These are phyloP conservation scores for Lagria hirta DNA, from an alignment of 2,888 invertebrate species.

Conservation along the genomic window DNA sequence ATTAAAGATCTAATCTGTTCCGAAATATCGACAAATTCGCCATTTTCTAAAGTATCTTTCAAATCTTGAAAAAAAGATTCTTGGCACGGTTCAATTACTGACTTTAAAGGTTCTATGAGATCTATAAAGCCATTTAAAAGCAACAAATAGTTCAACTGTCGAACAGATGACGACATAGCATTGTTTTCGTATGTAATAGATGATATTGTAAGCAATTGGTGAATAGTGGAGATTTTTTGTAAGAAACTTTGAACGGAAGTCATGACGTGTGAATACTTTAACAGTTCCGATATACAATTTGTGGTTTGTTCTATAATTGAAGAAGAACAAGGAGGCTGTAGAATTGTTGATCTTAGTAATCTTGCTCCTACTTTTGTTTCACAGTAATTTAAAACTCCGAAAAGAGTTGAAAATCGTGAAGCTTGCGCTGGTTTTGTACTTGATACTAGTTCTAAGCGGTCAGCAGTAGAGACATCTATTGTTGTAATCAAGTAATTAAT, in stretches of 20 bases:
- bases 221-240: constrained; percentile 73
- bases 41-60: constrained; percentile 33
- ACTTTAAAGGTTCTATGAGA: constrained; percentile 65
- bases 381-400: constrained; percentile 69
- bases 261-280: constrained; percentile 66
- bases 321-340: constrained; percentile 74
- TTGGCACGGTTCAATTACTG: constrained; percentile 45
- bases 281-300: constrained; percentile 75
- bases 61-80: constrained; percentile 43
- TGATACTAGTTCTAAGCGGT: constrained; percentile 71
- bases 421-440: constrained; percentile 53
- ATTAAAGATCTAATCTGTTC: constrained; percentile 55
- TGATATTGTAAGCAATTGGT: constrained; percentile 69
- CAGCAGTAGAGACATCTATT: constrained; percentile 79
- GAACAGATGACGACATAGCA: constrained; percentile 62
- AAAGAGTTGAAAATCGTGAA: constrained; percentile 58
- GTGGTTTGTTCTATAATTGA: constrained; percentile 68
- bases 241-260: constrained; percentile 66
- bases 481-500: constrained; percentile 11
- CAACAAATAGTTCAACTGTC: constrained; percentile 75
- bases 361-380: constrained; percentile 74
- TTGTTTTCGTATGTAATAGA: constrained; percentile 56
- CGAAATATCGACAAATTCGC: constrained; percentile 40
- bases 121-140: constrained; percentile 77
- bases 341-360: constrained; percentile 75